These are phyloP conservation scores for Brachyhypopomus gauderio DNA, from an alignment of 2,113 vertebrate genomes.

Conservation along the genomic window DNA sequence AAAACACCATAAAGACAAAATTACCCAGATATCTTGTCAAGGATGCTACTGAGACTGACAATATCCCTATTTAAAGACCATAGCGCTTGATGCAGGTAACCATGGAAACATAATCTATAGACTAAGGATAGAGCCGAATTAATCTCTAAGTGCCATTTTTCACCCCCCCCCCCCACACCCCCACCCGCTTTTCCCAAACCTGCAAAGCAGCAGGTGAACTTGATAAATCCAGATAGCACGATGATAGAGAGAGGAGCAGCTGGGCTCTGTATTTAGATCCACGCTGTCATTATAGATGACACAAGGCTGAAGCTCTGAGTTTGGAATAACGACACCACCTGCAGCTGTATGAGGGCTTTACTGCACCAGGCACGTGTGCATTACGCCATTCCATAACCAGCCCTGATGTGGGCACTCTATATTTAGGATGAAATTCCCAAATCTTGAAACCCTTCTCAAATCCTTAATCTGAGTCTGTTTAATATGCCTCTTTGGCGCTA, in stretches of 20 bases:
- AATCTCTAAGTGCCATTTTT: constrained; percentile 12
- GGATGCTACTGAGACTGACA: background rate
- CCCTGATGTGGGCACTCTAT: background rate
- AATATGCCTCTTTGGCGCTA: background rate
- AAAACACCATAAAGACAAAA: background rate
- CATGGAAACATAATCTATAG: constrained; percentile 68
- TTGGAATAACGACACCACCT: constrained; percentile 45
- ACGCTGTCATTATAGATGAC: constrained; percentile 42
- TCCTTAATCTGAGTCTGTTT: background rate
- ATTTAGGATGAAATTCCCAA: background rate
- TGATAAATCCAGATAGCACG: constrained; percentile 56
- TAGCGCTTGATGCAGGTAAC: constrained; percentile 54
- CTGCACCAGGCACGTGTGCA: too few relatives aligned
- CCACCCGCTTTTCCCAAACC: background rate
- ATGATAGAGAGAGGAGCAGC: constrained; percentile 23
- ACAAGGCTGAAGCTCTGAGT: constrained; percentile 44
- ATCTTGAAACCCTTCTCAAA: too few relatives aligned
- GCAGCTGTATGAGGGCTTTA: constrained; percentile 46
- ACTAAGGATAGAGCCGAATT: constrained; percentile 60
- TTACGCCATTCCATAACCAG: constrained; percentile 39
- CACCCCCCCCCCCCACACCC: constrained; percentile 14
- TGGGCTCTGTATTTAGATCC: constrained; percentile 32
- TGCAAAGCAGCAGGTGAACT: constrained; percentile 57
- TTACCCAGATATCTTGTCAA: background rate
- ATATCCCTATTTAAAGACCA: background rate